phyloP scores from a whole-genome alignment of 2,113 vertebrate genomes.

The Choloepus hoffmanni region DNA sequence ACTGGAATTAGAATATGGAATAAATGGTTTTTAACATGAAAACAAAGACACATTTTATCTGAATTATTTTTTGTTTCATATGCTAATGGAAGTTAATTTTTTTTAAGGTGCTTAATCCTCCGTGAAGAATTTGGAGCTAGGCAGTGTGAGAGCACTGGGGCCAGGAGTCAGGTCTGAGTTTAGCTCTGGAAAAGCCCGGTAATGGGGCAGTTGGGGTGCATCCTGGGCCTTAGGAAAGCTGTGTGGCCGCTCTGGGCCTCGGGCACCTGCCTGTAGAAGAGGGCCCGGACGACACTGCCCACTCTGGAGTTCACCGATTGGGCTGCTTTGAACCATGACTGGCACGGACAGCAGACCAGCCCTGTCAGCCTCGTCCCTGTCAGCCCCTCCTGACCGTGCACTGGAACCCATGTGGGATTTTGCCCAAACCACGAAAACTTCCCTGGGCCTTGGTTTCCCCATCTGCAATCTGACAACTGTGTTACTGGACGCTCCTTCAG shows the following conservation, averaged over 20 bases:
- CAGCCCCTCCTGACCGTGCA: neutral
- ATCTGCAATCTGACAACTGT: fast-evolving
- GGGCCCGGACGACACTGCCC: fast-evolving
- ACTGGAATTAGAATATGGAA: neutral
- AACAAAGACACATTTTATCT: neutral
- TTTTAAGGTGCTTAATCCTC: neutral
- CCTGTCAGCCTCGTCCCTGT: neutral
- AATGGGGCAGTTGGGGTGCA: fast-evolving
- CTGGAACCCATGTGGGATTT: neutral
- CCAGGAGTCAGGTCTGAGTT: neutral
- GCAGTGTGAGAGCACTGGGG: fast-evolving
- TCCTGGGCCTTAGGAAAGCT: neutral
- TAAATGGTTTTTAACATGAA: neutral
- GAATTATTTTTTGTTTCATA: neutral
- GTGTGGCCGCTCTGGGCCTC: neutral
- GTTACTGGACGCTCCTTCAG: fast-evolving
- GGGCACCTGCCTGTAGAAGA: neutral
- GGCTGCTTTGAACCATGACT: neutral
- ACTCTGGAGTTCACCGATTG: fast-evolving
- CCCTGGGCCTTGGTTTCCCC: neutral
- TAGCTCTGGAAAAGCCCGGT: neutral
- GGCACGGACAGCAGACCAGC: fast-evolving
- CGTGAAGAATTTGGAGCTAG: neutral
- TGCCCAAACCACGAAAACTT: neutral
- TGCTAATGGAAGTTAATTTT: neutral